Percentiles rank a stretch among this genome's conserved stretches.
phyloP scores from a whole-genome alignment of 2,888 invertebrate species.

The Drosophila subsilvestris region DNA sequence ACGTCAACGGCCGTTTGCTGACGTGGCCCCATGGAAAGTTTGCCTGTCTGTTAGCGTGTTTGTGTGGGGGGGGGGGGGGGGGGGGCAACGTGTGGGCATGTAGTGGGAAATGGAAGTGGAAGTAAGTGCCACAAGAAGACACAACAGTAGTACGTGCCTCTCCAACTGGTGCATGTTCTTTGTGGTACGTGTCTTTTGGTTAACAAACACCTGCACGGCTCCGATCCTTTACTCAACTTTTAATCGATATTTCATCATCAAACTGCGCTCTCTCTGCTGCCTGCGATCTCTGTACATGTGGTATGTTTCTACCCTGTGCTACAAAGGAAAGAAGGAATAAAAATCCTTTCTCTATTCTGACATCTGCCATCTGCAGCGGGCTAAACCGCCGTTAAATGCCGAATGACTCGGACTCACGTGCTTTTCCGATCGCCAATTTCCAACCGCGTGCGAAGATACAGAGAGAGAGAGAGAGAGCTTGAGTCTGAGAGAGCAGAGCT shows the following conservation, averaged over 20 bases:
- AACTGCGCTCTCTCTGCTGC: background rate
- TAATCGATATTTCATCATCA: background rate
- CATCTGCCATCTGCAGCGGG: background rate
- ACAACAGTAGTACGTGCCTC: background rate
- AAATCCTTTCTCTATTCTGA: background rate
- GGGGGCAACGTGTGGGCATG: conserved; percentile 13
- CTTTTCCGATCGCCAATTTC: background rate
- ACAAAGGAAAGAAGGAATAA: background rate
- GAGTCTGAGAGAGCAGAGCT: background rate
- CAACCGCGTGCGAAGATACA: background rate
- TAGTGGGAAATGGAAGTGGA: background rate
- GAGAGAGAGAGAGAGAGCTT: background rate
- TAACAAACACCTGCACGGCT: background rate
- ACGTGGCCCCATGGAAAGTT: conserved; percentile 27
- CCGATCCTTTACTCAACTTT: background rate
- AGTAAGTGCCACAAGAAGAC: background rate
- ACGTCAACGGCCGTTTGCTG: conserved; percentile 18
- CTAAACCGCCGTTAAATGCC: background rate
- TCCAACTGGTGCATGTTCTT: background rate
- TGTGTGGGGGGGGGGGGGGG: background rate
- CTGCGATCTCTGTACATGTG: too few species aligned
- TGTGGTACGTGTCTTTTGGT: background rate
- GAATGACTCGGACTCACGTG: background rate
- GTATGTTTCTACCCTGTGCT: background rate
- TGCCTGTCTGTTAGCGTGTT: background rate